These are phyloP conservation scores for Dorcus parallelipipedus DNA, from an alignment of 2,888 invertebrate genomes.

Conservation along the genomic window DNA sequence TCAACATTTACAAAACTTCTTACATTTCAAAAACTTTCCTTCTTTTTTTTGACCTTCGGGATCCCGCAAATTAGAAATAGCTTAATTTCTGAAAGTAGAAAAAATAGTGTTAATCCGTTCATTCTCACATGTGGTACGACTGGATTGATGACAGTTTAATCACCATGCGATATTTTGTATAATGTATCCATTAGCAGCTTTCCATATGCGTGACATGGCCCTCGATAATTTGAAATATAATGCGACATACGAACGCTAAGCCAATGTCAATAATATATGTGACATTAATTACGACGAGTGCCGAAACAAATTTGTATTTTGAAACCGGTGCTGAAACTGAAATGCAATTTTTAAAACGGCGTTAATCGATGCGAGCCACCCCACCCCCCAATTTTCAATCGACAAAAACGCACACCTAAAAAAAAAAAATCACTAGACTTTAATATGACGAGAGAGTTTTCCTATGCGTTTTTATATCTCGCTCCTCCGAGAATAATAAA, in stretches of 20 bases:
- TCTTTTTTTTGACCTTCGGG: too few species aligned
- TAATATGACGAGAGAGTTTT: too few species aligned
- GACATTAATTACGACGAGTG: constrained; percentile 1
- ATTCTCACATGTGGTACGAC: constrained; percentile 17
- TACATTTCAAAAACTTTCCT: too few species aligned
- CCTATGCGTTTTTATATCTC: too few species aligned
- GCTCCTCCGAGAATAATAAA: too few species aligned
- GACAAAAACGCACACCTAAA: too few species aligned
- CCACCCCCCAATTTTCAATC: too few species aligned
- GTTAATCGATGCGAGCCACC: too few species aligned
- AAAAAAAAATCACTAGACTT: too few species aligned
- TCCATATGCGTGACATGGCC: constrained; percentile 21
- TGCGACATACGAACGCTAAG: constrained; percentile 9
- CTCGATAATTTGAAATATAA: constrained; percentile 28
- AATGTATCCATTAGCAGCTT: constrained; percentile 30
- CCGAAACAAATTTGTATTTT: constrained; percentile 1
- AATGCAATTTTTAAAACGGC: background rate
- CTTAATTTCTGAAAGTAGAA: too few species aligned
- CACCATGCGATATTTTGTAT: constrained; percentile 30
- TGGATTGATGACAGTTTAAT: constrained; percentile 30
- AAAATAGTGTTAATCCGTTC: constrained; percentile 15
- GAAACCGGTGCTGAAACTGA: background rate
- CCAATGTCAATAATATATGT: constrained; percentile 10
- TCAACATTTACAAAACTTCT: too few species aligned
- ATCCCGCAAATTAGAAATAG: too few species aligned